phyloP scores from a whole-genome alignment of 2,797 vertebrate species.

The Setipinna tenuifilis region DNA sequence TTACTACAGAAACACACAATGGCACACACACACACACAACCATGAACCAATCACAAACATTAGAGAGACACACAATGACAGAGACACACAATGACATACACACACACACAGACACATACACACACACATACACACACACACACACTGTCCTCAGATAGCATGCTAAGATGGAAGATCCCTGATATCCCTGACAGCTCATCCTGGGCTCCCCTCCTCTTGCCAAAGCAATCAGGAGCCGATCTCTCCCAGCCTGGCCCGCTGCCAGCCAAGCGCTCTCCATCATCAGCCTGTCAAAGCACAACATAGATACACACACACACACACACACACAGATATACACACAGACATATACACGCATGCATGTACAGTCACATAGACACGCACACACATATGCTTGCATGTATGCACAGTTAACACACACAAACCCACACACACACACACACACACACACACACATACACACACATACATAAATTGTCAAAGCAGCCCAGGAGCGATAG shows the following conservation, averaged over 20 bases:
- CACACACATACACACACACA: not conserved
- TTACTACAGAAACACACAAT: no score
- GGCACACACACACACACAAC: not conserved
- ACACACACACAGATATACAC: not conserved
- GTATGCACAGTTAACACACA: not conserved
- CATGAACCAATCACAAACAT: no score
- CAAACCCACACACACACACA: not conserved
- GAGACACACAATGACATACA: no score
- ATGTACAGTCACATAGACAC: not conserved
- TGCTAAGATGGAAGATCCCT: no score
- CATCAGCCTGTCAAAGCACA: no score
- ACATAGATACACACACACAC: not conserved
- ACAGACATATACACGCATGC: not conserved
- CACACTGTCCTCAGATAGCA: no score
- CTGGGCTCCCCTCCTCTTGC: no score
- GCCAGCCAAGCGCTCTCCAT: no score
- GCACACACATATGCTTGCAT: not conserved
- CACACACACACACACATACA: not conserved
- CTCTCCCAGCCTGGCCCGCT: no score
- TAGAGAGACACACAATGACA: no score
- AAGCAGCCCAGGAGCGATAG: slow-evolving; percentile 34
- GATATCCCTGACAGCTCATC: no score
- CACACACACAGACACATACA: not conserved
- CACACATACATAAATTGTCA: slow-evolving; percentile 22
- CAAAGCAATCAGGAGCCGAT: no score